Conservation (phyloP, 2,113 vertebrate species). For the Uropsilus gracilis region DNA sequence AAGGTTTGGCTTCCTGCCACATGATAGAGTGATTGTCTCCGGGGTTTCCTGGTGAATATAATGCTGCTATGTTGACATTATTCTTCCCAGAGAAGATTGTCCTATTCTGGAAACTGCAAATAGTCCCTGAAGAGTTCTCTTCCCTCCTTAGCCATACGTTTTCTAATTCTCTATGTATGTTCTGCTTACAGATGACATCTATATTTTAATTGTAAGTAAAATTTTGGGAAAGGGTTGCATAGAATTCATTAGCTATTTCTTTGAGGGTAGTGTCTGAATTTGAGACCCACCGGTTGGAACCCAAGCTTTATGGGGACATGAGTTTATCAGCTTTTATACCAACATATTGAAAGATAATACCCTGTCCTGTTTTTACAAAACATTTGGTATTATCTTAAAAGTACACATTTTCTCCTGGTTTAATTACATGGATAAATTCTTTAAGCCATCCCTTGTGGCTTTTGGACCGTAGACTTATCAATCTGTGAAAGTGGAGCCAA, state of each 20-base stretch:
- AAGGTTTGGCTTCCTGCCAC: constrained; percentile 89
- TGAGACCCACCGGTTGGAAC: constrained; percentile 30
- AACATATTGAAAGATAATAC: background rate
- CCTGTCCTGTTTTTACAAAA: constrained; percentile 13
- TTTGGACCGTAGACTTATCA: constrained; percentile 29
- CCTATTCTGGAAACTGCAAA: constrained; percentile 62
- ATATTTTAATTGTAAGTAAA: constrained; percentile 64
- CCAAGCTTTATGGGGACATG: background rate
- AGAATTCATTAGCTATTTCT: constrained; percentile 51
- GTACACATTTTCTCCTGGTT: constrained; percentile 4
- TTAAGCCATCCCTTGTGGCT: background rate
- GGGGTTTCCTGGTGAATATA: constrained; percentile 32
- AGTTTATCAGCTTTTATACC: constrained; percentile 35
- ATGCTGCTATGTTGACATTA: constrained; percentile 73
- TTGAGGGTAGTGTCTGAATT: constrained; percentile 35
- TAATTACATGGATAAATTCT: constrained; percentile 47
- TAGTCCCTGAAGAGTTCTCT: constrained; percentile 50
- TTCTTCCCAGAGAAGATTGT: constrained; percentile 78
- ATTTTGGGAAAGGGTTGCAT: constrained; percentile 45
- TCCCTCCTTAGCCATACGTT: constrained; percentile 34
- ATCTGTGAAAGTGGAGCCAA: constrained; percentile 6
- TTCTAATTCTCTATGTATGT: constrained; percentile 48
- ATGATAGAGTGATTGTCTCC: constrained; percentile 77
- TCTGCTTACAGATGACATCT: constrained; percentile 52
- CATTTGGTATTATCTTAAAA: constrained; percentile 42